These are phyloP conservation scores for Macquaria ambigua DNA, from an alignment of 2,113 vertebrate genomes.

Conservation along the genomic window DNA sequence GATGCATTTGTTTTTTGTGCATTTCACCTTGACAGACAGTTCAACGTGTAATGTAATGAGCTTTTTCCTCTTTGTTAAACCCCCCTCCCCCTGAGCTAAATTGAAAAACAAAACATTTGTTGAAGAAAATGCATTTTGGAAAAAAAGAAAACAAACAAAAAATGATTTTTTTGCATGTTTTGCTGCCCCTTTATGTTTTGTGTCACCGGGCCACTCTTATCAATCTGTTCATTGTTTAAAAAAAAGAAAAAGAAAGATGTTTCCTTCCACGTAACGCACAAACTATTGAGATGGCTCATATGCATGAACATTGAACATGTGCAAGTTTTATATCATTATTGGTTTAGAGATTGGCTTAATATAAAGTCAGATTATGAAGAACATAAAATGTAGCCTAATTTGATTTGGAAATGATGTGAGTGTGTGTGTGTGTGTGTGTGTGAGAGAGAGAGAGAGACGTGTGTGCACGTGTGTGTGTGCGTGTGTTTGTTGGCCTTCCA, in stretches of 20 bases:
- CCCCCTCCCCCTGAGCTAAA: slow-evolving; percentile 22
- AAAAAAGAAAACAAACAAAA: slow-evolving; percentile 39
- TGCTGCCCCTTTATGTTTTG: slow-evolving; percentile 63
- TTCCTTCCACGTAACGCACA: slow-evolving; percentile 48
- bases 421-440: slow-evolving; percentile 9
- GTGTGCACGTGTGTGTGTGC: slow-evolving; percentile 8
- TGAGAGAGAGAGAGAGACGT: not conserved
- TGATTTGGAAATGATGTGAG: slow-evolving; percentile 50
- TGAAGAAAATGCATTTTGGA: slow-evolving; percentile 61
- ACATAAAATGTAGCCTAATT: slow-evolving; percentile 58
- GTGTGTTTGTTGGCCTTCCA: slow-evolving; percentile 23
- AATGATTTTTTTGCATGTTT: slow-evolving; percentile 73
- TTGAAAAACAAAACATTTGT: slow-evolving; percentile 55
- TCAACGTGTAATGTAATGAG: slow-evolving; percentile 64
- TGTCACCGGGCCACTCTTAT: slow-evolving; percentile 62
- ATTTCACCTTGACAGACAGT: slow-evolving; percentile 64
- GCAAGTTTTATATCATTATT: slow-evolving; percentile 59
- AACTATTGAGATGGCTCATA: slow-evolving; percentile 55
- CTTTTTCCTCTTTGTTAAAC: slow-evolving; percentile 32
- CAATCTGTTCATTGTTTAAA: slow-evolving; percentile 48
- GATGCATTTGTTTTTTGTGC: slow-evolving; percentile 60
- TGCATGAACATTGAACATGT: slow-evolving; percentile 75
- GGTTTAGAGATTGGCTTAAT: slow-evolving; percentile 45
- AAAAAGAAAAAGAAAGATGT: slow-evolving; percentile 18
- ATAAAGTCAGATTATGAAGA: slow-evolving; percentile 48